Base-by-base conservation (phyloP, 37 sponge, comb jelly and placozoan species). In the Halisarca cf. caerulea region DNA sequence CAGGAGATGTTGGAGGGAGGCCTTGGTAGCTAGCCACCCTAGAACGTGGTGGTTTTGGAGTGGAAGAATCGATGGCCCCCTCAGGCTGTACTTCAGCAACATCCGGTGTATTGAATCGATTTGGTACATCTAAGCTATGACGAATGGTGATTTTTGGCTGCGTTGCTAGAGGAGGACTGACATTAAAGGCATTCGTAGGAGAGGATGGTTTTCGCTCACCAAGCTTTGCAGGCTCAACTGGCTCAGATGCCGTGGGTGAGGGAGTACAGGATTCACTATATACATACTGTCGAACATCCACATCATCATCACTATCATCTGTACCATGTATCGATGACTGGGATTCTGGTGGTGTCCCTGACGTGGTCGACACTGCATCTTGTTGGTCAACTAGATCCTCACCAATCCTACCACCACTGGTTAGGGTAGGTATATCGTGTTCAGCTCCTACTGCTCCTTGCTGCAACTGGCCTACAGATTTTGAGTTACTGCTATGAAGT, bases 1-100 rank as follows among this genome's bases (percentile, higher is more conserved):
- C 83, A 25, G 87, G 91, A 60, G 91, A 90, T 0, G 90, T 68
- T 33, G 78, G 82, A 37, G 87, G 93, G 27, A 69, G 71, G 9
- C 21, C 34, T 25, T 15, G 43, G 85, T n/a, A 20, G 83, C 28
- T 37, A 34, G 28, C 23, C 30, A 60, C 20, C 37, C 81, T 21
- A 0, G 55, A 47, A 37, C 66, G 60, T 27, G 79, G 14, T 28
- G 87, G 87, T 62, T 83, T 89, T 4, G 93, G 90, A 25, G 93
- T 92, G 58, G 90, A 92, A 0, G 93, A 89, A 18, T 86, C 80
- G 21, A 86, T 35, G 17, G 80, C 87, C 35, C 54, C 28, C 24
- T 66, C 66, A 24, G 51, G 51, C 11, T 14, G 9, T 11, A 47
- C 11, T 47, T 47, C 51, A 11, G 51, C 9, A 11, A 47, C 15